Base-by-base conservation (phyloP, 2,888 invertebrate species). In the Chouioia cunea region DNA sequence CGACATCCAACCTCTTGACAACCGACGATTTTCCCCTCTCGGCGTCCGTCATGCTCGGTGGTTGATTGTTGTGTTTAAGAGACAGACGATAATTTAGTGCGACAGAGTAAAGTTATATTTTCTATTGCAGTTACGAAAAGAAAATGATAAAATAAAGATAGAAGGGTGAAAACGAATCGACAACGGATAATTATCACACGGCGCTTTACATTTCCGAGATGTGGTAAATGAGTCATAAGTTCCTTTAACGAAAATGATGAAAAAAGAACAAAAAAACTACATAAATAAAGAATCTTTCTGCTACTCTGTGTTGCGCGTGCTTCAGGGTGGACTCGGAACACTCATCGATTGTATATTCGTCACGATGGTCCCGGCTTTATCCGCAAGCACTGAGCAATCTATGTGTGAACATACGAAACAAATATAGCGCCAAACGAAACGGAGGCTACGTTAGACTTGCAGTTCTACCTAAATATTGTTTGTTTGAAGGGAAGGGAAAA, bases 91-190 rank as follows among this genome's bases (percentile, higher is more conserved):
- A 15, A 58, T 52, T 65, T 27, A n/a, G 18, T 54, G 56, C 36
- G 56, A 63, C 36, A 64, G 52, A 60, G 54, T n/a, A 65, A 57
- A 66, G 62, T 67, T 65, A 67, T 65, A 73, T 62, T 65, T 69
- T 69, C 65, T 73, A 69, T 68, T 46, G 62, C 64, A 48, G 65
- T 58, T 52, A 59, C 15, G 12, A 36, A 23, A 4, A 47, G 23
- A 36, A 20, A 50, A 50, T 46, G n/a, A 57, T 46, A n/a, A 16
- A 18, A 10, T 20, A 36, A 46, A 23, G 50, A 18, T 46, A 4
- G 23, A 44, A 10, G 44, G 18, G 43, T 36, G 23, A 47, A 64
- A 56, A 62, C 54, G 65, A 70, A 70, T 60, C 54, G 20, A 63
- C 47, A 48, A 54, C 48, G 54, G 52, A 67, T 59, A 23, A 67